Base-by-base conservation (phyloP, 53 echinoderm and acorn worm genomes). In the Actinopyga echinites region DNA sequence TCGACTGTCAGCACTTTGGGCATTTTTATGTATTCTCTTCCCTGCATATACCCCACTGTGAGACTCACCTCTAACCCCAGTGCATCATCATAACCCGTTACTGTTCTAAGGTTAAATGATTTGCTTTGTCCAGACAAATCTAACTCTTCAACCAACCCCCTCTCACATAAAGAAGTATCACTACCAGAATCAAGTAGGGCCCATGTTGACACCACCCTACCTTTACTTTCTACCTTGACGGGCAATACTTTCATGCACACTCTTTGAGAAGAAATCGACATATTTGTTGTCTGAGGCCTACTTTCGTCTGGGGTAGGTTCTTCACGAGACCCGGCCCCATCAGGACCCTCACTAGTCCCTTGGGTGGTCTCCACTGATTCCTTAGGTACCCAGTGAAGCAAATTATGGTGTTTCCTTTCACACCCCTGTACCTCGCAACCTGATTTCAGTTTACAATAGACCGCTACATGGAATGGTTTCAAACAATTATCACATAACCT, bases 401-500 rank as follows among this genome's bases (percentile, higher is more conserved):
- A n/a, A n/a, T 74, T 29, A 25, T 91, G 84, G 66, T 91, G 88
- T 64, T 85, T 91, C 36, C 85, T 40, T 11, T 22, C 40, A 33
- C 91, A 91, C 38, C 85, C 85, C 15, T 85, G 10, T 11, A 26
- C 43, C 2, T 66, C 29, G 38, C 91, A 91, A 20, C 35, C 25
- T 5, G 85, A 23, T 19, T 74, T 37, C 21, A 63, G 31, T 30
- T 82, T 43, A 44, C 92, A 92, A 36, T 58, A 78, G 3, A 63
- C 34, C 5, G 89, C 89, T 26, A 78, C 30, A 54, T 92, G 86
- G 6, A 6, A 67, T 3, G 69, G 85, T 35, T 68, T 86, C 15
- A 86, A 56, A 54, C 89, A 92, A 56, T 86, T 89, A 44, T 89
- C 66, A 56, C 89, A 89, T 43, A 92, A 43, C 31, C 61, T 75